These are phyloP conservation scores for Artibeus lituratus DNA, from an alignment of 2,797 vertebrate species.

Conservation along the genomic window DNA sequence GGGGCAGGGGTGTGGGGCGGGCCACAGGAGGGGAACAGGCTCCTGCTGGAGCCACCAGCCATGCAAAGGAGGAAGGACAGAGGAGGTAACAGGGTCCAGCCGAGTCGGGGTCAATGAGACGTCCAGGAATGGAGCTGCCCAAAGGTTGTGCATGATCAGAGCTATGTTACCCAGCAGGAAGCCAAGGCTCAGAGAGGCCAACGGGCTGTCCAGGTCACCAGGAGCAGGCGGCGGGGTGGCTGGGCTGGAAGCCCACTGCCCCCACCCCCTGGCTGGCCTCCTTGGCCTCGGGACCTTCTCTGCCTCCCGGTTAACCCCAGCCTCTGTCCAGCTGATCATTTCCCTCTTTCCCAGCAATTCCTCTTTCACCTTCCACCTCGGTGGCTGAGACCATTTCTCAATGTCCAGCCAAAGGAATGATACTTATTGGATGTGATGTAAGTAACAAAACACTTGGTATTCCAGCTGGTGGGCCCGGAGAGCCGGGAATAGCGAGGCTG, in stretches of 20 bases:
- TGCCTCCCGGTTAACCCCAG: fast-evolving
- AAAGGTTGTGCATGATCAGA: not conserved
- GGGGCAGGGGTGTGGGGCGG: not conserved
- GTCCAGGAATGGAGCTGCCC: not conserved
- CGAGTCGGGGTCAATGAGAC: not conserved
- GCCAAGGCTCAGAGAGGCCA: not conserved
- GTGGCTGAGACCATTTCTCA: constrained; percentile 17
- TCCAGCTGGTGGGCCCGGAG: constrained; percentile 26
- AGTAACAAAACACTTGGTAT: constrained; percentile 65
- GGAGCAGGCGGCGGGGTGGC: fast-evolving
- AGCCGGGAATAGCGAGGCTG: not conserved
- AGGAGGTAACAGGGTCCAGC: not conserved
- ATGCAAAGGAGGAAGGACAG: not conserved
- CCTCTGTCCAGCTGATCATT: not conserved
- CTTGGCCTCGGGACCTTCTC: fast-evolving
- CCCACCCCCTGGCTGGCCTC: fast-evolving
- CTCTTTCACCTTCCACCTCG: not conserved
- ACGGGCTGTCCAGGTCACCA: fast-evolving
- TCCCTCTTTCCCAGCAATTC: not conserved
- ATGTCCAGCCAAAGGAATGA: constrained; percentile 39
- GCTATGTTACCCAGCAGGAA: not conserved
- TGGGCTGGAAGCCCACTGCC: not conserved
- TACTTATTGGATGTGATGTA: constrained; percentile 35
- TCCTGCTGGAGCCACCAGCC: not conserved
- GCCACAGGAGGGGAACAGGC: not conserved